Base-by-base conservation (phyloP, 2,888 invertebrate genomes). In the Cheilosia vulpina region DNA sequence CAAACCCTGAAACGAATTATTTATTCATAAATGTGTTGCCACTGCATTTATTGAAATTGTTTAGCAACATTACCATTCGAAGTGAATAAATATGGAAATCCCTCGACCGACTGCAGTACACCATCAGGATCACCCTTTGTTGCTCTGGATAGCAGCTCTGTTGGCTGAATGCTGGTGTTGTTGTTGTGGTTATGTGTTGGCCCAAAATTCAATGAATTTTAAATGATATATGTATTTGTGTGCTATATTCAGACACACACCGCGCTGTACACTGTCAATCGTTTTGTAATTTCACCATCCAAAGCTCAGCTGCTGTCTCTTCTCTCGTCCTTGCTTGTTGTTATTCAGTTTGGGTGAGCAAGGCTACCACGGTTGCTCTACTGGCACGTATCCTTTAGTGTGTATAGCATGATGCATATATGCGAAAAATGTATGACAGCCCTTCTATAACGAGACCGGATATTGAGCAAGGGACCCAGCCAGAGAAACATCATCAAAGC, bases 121-220 rank as follows among this genome's bases (percentile, higher is more conserved):
- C 55, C 63, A 63, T 50, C 69, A 57, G 57, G 69, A 63, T 53
- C 45, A 53, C 17, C 27, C 60, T 41, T 41, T 66, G 52, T 50
- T 45, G 63, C 7, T 45, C 19, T 34, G 34, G 9, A 11, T 34
- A 34, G 27, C 27, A 27, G 27, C 34, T 34, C 31, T 34, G 24
- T 47, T 19, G 41, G 31, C 31, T 31, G 31, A 9, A 2, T 31
- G n/a, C 1, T 17, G 24, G 6, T 75, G 69, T 66, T 85, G 63
- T 66, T 78, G 55, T 57, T 52, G 38, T 27, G 63, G 69, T 75
- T 79, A 58, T 84, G 47, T 69, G 47, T 62, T 85, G 76, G 69
- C 58, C 85, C 76, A 45, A 87, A 88, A 87, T 87, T 87, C 87
- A 87, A 88, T 88, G 88, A 88, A 88, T 87, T 87, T 87, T 87